A percentile compares a stretch with the other conserved stretches of the same genome.
Conservation (phyloP, 92 coral and sea anemone species). For the Porites divaricata region DNA sequence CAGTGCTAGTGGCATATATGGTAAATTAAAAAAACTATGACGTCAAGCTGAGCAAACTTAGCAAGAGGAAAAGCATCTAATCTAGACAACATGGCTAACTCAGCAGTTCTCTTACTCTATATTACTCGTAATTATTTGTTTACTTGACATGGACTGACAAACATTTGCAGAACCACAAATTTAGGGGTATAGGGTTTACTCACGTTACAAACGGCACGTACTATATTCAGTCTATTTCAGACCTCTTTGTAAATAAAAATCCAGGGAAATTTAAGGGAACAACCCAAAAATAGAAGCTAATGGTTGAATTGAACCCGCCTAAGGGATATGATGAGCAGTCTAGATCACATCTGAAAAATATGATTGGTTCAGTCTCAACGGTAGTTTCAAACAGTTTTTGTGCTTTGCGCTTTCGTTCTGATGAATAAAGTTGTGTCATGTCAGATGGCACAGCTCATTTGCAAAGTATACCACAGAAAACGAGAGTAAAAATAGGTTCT, state of each 20-base stretch:
- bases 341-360: too few species aligned
- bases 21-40: not conserved
- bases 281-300: not conserved
- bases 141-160: not conserved
- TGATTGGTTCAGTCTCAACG: too few species aligned
- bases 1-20: not conserved
- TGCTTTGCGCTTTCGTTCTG: too few species aligned
- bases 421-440: too few species aligned
- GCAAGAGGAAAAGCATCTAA: not conserved
- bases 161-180: not conserved
- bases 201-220: too few species aligned
- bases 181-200: too few species aligned
- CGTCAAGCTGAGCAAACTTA: conserved; percentile 29
- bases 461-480: too few species aligned
- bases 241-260: not conserved
- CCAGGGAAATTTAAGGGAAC: not conserved
- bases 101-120: too few species aligned
- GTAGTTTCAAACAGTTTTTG: too few species aligned
- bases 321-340: too few species aligned
- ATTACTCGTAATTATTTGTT: not conserved
- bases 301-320: not conserved
- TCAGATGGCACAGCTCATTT: too few species aligned
- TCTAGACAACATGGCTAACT: not conserved
- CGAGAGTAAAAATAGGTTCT: too few species aligned
- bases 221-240: not conserved